phyloP scores from a whole-genome alignment of 53 echinoderm and acorn worm genomes.

The Mesocentrotus franciscanus region DNA sequence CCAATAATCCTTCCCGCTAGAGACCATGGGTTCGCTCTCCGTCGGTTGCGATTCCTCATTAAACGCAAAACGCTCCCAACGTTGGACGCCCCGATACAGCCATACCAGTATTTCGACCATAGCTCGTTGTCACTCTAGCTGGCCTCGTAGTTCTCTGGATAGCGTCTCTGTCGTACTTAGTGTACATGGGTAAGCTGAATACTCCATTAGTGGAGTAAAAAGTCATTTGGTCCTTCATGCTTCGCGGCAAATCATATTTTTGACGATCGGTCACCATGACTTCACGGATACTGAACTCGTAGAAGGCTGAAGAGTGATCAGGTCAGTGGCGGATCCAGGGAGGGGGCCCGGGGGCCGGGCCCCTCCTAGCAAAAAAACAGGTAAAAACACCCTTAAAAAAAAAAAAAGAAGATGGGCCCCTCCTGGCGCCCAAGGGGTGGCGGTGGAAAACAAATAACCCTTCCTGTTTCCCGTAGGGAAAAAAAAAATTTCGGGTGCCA shows the following conservation, averaged over 20 bases:
- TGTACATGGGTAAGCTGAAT: neutral
- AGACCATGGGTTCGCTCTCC: neutral
- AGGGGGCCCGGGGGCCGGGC: too few relatives aligned
- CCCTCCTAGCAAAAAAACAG: too few relatives aligned
- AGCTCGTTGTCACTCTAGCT: neutral
- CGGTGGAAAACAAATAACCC: too few relatives aligned
- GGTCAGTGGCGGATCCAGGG: too few relatives aligned
- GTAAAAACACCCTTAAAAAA: too few relatives aligned
- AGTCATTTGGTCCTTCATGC: conserved; percentile 8
- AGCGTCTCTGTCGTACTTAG: neutral
- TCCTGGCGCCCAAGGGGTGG: too few relatives aligned
- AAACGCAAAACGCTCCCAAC: neutral
- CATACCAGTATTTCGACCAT: neutral
- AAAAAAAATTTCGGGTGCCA: too few relatives aligned
- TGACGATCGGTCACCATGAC: neutral
- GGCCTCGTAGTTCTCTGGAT: neutral
- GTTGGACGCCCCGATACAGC: neutral
- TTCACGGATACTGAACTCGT: neutral
- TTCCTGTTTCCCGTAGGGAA: too few relatives aligned
- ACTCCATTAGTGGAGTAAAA: neutral
- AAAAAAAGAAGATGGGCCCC: too few relatives aligned
- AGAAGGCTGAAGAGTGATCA: neutral
- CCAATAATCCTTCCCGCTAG: conserved; percentile 1
- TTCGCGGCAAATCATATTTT: neutral
- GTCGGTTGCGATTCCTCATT: neutral